phyloP scores from a whole-genome alignment of 1,140 invertebrate genomes.

The Telenomus remus region DNA sequence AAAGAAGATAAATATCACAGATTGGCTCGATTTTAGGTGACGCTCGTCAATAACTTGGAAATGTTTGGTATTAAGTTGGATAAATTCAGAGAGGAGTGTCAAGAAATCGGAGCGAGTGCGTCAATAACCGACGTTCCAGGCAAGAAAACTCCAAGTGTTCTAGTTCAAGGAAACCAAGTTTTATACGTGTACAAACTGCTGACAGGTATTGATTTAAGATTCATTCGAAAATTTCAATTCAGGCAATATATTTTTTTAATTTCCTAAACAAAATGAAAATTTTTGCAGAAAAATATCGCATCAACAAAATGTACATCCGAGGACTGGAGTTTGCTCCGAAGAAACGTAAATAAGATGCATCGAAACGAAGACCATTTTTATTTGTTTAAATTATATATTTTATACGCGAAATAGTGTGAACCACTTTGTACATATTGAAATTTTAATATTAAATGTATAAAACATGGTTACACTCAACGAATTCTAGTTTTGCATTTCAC shows the following conservation, averaged over 20 bases:
- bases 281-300: slow-evolving; percentile 78
- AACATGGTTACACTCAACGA: no score
- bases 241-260: slow-evolving; percentile 17
- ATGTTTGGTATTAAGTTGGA: slow-evolving; percentile 86
- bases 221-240: slow-evolving; percentile 2
- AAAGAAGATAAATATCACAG: neutral
- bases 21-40: slow-evolving; percentile 78
- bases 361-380: neutral
- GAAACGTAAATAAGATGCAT: slow-evolving; percentile 73
- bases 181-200: slow-evolving; percentile 84
- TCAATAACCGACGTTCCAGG: slow-evolving; percentile 85
- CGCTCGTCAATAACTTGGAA: slow-evolving; percentile 91
- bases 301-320: slow-evolving; percentile 80
- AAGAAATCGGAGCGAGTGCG: slow-evolving; percentile 90
- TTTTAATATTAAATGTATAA: neutral
- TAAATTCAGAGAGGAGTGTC: slow-evolving; percentile 88
- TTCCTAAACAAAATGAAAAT: slow-evolving; percentile 28
- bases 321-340: slow-evolving; percentile 82
- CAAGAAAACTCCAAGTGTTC: slow-evolving; percentile 85
- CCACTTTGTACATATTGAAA: slow-evolving; percentile 8
- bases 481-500: no score
- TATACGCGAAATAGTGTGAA: slow-evolving; percentile 4
- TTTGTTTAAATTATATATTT: slow-evolving; percentile 7
- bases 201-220: slow-evolving; percentile 73
- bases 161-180: slow-evolving; percentile 95